phyloP scores from a whole-genome alignment of 2,797 vertebrate genomes.

The Pipistrellus kuhlii region DNA sequence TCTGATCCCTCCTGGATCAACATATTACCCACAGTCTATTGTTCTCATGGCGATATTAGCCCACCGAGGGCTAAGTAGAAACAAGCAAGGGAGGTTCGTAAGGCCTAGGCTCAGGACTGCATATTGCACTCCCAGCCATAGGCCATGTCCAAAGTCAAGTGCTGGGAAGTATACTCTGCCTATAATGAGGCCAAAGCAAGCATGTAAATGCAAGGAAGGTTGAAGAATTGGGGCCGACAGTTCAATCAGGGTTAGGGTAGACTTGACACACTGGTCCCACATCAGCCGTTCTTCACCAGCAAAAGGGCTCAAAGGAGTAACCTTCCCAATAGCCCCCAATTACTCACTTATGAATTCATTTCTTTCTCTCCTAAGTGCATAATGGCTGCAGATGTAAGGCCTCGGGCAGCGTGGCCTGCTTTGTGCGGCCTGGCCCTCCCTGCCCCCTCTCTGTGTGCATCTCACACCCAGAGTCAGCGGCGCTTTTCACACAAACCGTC shows the following conservation, averaged over 20 bases:
- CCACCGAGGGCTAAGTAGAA: neutral
- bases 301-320: neutral
- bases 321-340: neutral
- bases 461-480: conserved; percentile 5
- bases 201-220: neutral
- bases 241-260: neutral
- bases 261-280: neutral
- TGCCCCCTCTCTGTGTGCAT: neutral
- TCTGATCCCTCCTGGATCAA: neutral
- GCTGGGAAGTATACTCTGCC: neutral
- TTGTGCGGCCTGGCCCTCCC: neutral
- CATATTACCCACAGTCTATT: neutral
- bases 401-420: neutral
- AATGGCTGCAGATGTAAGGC: neutral
- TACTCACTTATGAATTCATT: neutral
- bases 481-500: conserved; percentile 34
- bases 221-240: neutral
- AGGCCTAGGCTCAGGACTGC: neutral
- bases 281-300: neutral
- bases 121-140: neutral
- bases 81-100: neutral
- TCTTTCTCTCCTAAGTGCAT: conserved; percentile 6
- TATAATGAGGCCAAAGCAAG: neutral
- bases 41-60: conserved; percentile 6
- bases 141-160: neutral